Evolutionary conservation across 2,888 invertebrate genomes (phyloP).

Genomic region (Hirtodrosophila duncani): DNA sequence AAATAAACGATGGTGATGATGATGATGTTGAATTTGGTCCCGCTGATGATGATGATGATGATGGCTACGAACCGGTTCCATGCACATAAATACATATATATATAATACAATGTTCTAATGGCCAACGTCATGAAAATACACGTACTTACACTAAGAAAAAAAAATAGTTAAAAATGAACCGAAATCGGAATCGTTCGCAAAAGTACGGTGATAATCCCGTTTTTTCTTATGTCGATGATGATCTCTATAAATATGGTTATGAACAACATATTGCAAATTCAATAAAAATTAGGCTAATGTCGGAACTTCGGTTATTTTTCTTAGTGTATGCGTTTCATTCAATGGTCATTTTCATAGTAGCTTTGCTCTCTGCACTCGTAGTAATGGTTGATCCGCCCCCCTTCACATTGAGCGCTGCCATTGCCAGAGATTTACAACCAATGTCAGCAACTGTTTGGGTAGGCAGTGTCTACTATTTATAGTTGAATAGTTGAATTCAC

Average conservation of each 20-base stretch:
- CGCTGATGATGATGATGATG: slow-evolving; percentile 52
- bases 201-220: too few species aligned
- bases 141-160: neutral
- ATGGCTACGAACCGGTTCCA: slow-evolving; percentile 63
- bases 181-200: too few species aligned
- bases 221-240: too few species aligned
- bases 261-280: too few species aligned
- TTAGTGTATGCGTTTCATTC: too few species aligned
- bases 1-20: slow-evolving; percentile 41
- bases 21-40: too few species aligned
- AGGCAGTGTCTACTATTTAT: slow-evolving; percentile 15
- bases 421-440: slow-evolving; percentile 63
- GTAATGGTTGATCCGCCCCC: slow-evolving; percentile 15
- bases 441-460: slow-evolving; percentile 52
- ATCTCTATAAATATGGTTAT: too few species aligned
- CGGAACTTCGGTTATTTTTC: too few species aligned
- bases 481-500: slow-evolving; percentile 2
- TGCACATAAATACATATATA: slow-evolving; percentile 22
- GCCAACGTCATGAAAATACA: slow-evolving; percentile 6
- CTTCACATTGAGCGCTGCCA: slow-evolving; percentile 51
- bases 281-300: too few species aligned
- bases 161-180: slow-evolving; percentile 16
- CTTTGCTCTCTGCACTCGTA: too few species aligned
- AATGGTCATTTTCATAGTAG: too few species aligned
- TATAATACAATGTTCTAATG: too few species aligned